Evolutionary conservation across 2,888 invertebrate species (phyloP).

Genomic region (Trichogramma evanescens): DNA sequence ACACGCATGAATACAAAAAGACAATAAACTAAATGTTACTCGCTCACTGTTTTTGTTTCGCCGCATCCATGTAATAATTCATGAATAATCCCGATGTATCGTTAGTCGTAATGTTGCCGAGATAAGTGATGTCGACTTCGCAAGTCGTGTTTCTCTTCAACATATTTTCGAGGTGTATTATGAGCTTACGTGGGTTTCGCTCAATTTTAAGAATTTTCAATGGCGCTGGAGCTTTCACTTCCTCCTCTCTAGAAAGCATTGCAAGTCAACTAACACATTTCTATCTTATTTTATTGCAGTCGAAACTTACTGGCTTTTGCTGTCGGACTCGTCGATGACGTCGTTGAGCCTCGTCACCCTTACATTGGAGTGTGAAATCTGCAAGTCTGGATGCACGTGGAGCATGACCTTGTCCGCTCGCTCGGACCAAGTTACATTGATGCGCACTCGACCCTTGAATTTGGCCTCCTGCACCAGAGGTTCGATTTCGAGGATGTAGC

Average conservation of each 20-base stretch:
- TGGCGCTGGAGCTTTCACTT: constrained; percentile 1
- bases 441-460: constrained; percentile 63
- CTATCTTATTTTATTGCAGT: no score
- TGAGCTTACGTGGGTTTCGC: constrained; percentile 13
- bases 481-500: constrained; percentile 61
- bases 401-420: constrained; percentile 58
- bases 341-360: constrained; percentile 41
- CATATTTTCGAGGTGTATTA: constrained; percentile 55
- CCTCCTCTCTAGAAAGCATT: background rate
- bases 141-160: constrained; percentile 55
- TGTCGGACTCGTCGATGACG: background rate
- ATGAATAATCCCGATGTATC: constrained; percentile 65
- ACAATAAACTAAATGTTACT: no score
- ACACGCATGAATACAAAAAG: background rate
- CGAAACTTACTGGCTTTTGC: background rate
- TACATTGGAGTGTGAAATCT: constrained; percentile 53
- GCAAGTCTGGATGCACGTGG: constrained; percentile 60
- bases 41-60: constrained; percentile 49
- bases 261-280: no score
- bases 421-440: constrained; percentile 62
- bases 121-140: constrained; percentile 59
- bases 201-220: constrained; percentile 16
- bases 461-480: constrained; percentile 60
- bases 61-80: constrained; percentile 53
- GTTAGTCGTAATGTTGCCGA: constrained; percentile 59